Evolutionary conservation across 2,113 vertebrate species (phyloP).

Genomic region (Upupa epops): DNA sequence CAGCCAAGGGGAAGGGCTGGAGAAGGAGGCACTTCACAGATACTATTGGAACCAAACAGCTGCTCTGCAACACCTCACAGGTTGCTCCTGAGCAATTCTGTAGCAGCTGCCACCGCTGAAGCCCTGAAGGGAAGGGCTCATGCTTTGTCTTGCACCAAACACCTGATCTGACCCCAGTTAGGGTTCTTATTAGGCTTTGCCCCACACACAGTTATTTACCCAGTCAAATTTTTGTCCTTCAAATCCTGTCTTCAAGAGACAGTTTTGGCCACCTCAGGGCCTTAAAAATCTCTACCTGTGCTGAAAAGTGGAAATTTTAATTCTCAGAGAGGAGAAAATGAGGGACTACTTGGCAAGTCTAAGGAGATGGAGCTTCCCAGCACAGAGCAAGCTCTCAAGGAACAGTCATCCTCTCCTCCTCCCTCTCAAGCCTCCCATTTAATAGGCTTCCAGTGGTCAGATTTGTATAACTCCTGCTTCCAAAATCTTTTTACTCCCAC

Average conservation of each 20-base stretch:
- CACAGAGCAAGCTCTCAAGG: rapidly evolving
- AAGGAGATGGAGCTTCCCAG: not conserved
- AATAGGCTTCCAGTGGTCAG: not conserved
- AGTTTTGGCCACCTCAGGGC: not conserved
- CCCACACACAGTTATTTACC: rapidly evolving
- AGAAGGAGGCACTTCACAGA: not conserved
- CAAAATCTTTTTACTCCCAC: not conserved
- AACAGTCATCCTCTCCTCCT: not conserved
- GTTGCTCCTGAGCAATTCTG: not conserved
- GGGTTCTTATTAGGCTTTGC: not conserved
- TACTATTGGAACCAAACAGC: not conserved
- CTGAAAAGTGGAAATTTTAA: not conserved
- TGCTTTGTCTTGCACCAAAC: not conserved
- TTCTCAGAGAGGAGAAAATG: not conserved
- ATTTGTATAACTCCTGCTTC: not conserved
- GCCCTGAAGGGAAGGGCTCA: not conserved
- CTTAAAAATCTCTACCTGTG: not conserved
- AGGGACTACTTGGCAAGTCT: not conserved
- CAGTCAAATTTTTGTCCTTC: not conserved
- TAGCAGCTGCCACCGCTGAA: not conserved
- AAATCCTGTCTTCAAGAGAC: not conserved
- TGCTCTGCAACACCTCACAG: not conserved
- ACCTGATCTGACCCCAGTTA: not conserved
- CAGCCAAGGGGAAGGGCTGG: not conserved
- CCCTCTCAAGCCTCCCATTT: not conserved